Percentiles rank a stretch among this genome's conserved stretches.
These are phyloP conservation scores for sheep (Ovis aries) DNA, from an alignment of 2,113 vertebrate species.

Conservation along the genomic window ARS-UI_Ramb_v3.0 NC_056059.1:16230501-16231000, in stretches of 20 bases:
- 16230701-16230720: neutral
- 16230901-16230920: too few relatives aligned
- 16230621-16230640: neutral
- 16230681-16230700: neutral
- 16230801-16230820: neutral
- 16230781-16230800: neutral
- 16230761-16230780: neutral
- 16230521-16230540: neutral
- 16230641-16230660: neutral
- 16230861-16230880: neutral
- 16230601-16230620: neutral
- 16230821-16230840: neutral
- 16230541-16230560: neutral
- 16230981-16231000: too few relatives aligned
- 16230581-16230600: neutral
- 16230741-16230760: neutral
- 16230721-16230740: neutral
- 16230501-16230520: neutral
- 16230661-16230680: neutral
- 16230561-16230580: neutral
- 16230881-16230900: neutral
- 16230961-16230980: too few relatives aligned
- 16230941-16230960: too few relatives aligned
- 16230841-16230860: neutral
- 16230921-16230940: too few relatives aligned